Evolutionary conservation across 30 jellyfish, hydroid and myxozoan genomes (phyloP).

Genomic region (Hydra vulgaris): DNA sequence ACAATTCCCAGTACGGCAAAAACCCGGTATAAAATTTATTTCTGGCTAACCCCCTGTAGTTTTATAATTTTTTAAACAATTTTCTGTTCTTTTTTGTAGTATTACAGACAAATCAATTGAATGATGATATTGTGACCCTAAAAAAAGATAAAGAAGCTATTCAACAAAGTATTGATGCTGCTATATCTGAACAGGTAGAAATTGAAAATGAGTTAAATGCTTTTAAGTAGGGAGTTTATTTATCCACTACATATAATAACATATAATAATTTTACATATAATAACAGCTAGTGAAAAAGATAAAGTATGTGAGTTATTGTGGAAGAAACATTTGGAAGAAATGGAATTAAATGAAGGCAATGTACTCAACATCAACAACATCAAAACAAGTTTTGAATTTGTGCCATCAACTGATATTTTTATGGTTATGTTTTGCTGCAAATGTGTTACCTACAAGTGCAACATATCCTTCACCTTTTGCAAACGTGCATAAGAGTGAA

Average conservation of each 20-base stretch:
- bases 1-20: too few species aligned
- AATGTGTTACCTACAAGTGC: constrained; percentile 6
- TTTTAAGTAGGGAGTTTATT: too few species aligned
- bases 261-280: too few species aligned
- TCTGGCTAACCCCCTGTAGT: too few species aligned
- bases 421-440: constrained; percentile 13
- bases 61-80: too few species aligned
- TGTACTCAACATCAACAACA: constrained; percentile 15
- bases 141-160: not conserved
- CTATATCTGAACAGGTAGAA: not conserved
- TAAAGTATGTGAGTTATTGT: too few species aligned
- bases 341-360: constrained; percentile 17
- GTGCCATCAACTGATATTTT: constrained; percentile 14
- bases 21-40: not conserved
- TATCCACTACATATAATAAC: too few species aligned
- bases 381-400: constrained; percentile 1
- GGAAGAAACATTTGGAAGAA: too few species aligned
- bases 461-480: not conserved
- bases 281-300: too few species aligned
- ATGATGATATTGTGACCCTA: not conserved
- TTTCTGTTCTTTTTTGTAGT: not conserved
- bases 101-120: not conserved
- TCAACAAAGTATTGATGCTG: not conserved
- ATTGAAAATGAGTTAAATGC: constrained; percentile 3
- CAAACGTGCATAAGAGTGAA: constrained; percentile 5